These are phyloP conservation scores for Hiodon alosoides DNA, from an alignment of 2,113 vertebrate species.

Conservation along the genomic window DNA sequence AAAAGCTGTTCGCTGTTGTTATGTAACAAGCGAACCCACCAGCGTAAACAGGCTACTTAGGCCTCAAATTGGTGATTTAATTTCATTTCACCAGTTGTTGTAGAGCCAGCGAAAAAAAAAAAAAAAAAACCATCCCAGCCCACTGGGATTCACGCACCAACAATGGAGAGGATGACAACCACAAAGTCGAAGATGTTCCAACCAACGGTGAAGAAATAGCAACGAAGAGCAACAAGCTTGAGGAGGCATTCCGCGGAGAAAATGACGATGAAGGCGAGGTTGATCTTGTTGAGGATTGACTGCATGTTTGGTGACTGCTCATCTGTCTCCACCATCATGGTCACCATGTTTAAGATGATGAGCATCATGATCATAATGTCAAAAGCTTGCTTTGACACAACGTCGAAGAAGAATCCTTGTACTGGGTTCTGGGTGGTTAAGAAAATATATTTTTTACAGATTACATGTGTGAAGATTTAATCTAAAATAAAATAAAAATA, in stretches of 20 bases:
- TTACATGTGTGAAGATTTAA: too few species aligned
- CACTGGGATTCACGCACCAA: slow-evolving; percentile 68
- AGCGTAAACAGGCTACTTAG: too few species aligned
- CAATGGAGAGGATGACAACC: slow-evolving; percentile 93
- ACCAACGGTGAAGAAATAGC: slow-evolving; percentile 93
- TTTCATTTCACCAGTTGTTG: neutral
- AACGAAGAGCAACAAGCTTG: slow-evolving; percentile 85
- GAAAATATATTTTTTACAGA: neutral
- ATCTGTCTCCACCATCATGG: slow-evolving; percentile 99
- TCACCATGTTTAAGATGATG: slow-evolving; percentile 97
- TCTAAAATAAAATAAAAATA: too few species aligned
- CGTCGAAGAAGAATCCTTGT: slow-evolving; percentile 90
- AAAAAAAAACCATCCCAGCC: neutral
- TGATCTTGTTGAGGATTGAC: slow-evolving; percentile 81
- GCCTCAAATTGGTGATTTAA: too few species aligned
- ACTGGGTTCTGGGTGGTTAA: slow-evolving; percentile 71
- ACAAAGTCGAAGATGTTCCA: slow-evolving; percentile 99
- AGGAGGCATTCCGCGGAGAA: slow-evolving; percentile 85
- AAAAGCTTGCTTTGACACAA: slow-evolving; percentile 88
- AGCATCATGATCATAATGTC: slow-evolving; percentile 97
- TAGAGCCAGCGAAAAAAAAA: neutral
- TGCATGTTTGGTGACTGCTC: slow-evolving; percentile 83
- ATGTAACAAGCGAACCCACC: too few species aligned
- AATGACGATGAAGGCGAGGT: slow-evolving; percentile 88
- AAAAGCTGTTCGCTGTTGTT: too few species aligned